A percentile compares a stretch with the other conserved stretches of the same genome.
These are phyloP conservation scores for Callopanchax toddi DNA, from an alignment of 2,113 vertebrate species.

Conservation along the genomic window DNA sequence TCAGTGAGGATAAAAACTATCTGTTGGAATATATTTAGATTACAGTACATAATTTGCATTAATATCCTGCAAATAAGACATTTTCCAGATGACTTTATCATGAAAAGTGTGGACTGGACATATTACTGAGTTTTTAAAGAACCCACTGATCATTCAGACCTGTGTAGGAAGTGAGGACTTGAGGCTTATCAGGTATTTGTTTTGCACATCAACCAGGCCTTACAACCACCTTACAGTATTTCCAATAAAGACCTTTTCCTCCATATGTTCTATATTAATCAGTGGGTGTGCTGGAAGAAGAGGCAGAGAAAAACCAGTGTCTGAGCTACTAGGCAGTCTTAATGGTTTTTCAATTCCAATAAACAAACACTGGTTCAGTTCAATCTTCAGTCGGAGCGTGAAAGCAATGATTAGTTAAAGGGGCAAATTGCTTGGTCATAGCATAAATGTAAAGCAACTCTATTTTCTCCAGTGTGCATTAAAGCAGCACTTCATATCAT, in stretches of 20 bases:
- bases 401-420: slow-evolving; percentile 53
- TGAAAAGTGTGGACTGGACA: too few species aligned
- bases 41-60: too few species aligned
- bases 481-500: slow-evolving; percentile 69
- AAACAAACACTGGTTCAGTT: slow-evolving; percentile 44
- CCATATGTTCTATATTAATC: slow-evolving; percentile 11
- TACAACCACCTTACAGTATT: not conserved
- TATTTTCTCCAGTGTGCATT: slow-evolving; percentile 61
- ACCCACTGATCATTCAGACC: too few species aligned
- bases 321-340: slow-evolving; percentile 18
- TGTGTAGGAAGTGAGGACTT: too few species aligned
- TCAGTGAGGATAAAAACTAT: too few species aligned
- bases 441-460: slow-evolving; percentile 51
- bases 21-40: too few species aligned
- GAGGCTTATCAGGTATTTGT: not conserved
- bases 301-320: not conserved
- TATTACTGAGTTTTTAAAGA: too few species aligned
- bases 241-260: not conserved
- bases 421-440: slow-evolving; percentile 52
- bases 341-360: slow-evolving; percentile 51
- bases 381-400: slow-evolving; percentile 33
- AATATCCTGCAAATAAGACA: too few species aligned
- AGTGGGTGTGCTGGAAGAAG: not conserved
- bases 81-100: too few species aligned
- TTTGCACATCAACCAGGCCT: not conserved